Conservation (phyloP, 2,797 vertebrate genomes). For the Eulemur albifrons region DNA sequence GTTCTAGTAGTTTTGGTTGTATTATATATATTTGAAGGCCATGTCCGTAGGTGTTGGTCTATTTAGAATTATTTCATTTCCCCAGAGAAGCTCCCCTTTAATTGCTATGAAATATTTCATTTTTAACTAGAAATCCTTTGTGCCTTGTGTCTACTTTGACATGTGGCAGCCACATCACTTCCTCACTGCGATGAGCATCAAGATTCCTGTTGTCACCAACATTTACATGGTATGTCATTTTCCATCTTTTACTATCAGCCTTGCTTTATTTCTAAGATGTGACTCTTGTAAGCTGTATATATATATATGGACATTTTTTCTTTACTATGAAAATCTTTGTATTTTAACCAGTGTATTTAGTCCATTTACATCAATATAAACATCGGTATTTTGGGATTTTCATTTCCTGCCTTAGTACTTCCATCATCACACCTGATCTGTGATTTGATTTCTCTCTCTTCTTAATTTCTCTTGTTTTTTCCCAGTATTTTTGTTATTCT, state of each 20-base stretch:
- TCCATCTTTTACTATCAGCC: neutral
- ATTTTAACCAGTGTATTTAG: neutral
- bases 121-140: neutral
- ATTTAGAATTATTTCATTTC: neutral
- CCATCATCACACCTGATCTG: neutral
- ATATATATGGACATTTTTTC: neutral
- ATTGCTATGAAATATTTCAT: neutral
- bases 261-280: neutral
- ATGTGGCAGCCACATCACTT: rapidly evolving
- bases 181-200: rapidly evolving
- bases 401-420: neutral
- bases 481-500: too few relatives aligned
- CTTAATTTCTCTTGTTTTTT: neutral
- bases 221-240: neutral
- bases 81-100: neutral
- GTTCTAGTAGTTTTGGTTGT: neutral
- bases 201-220: rapidly evolving
- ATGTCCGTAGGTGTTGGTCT: neutral
- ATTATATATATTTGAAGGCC: neutral
- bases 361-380: neutral
- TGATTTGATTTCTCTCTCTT: neutral
- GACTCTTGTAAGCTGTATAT: neutral
- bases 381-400: neutral
- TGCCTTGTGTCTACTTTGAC: too few relatives aligned
- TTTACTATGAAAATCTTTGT: neutral